Conservation (phyloP, 2,888 invertebrate genomes). For the Xylocampa areola region DNA sequence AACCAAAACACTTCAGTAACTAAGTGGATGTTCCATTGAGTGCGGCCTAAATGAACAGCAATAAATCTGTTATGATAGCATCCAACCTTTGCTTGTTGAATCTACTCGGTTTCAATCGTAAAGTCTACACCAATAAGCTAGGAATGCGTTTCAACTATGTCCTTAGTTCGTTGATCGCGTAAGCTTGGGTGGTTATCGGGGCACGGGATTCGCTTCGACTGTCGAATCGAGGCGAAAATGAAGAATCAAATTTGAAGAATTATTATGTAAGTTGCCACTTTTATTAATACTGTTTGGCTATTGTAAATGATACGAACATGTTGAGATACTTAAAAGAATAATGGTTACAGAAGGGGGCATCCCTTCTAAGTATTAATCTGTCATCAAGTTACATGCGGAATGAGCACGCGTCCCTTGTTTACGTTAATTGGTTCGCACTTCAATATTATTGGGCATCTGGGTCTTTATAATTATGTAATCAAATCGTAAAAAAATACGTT, state of each 20-base stretch:
- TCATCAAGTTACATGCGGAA: conserved; percentile 29
- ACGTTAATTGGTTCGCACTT: conserved; percentile 38
- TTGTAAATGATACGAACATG: not conserved
- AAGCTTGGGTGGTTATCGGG: conserved; percentile 54
- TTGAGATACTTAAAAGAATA: not conserved
- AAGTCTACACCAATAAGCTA: conserved; percentile 68
- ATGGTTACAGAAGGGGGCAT: conserved; percentile 2
- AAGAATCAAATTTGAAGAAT: not conserved
- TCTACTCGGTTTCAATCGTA: conserved; percentile 66
- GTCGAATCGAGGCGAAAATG: conserved; percentile 28
- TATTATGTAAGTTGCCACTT: not conserved
- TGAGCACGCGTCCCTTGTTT: conserved; percentile 43
- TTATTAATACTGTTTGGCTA: not conserved
- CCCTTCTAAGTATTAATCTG: conserved; percentile 41
- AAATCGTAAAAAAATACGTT: no score
- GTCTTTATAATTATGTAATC: no score
- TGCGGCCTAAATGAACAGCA: conserved; percentile 59
- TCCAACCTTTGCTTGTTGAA: conserved; percentile 61
- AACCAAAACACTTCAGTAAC: conserved; percentile 31
- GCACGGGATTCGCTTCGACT: conserved; percentile 18
- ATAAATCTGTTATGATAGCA: conserved; percentile 71
- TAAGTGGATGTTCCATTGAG: conserved; percentile 61
- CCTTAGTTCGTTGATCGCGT: conserved; percentile 74
- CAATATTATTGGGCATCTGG: conserved; percentile 44
- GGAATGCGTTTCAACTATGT: conserved; percentile 74